Percentiles rank a stretch among this genome's conserved stretches.
Conservation (phyloP, 2,888 invertebrate genomes). For the Cenopis cana region DNA sequence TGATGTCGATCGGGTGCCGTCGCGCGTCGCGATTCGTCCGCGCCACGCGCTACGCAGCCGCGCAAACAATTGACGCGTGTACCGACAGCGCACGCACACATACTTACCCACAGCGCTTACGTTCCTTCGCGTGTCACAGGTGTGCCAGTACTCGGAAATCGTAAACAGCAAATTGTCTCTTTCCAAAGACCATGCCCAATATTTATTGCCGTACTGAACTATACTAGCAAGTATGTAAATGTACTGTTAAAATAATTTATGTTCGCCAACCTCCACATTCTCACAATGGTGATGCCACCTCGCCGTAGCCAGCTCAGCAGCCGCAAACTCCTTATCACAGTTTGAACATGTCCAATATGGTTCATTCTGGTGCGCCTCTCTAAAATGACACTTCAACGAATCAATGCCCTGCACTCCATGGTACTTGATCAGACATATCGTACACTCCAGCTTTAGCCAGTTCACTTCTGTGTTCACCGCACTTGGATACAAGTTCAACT, state of each 20-base stretch:
- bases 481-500: neutral
- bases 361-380: conserved; percentile 5
- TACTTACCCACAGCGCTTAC: too few species aligned
- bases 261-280: neutral
- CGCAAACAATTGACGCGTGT: too few species aligned
- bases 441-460: conserved; percentile 14
- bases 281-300: conserved; percentile 2
- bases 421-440: neutral
- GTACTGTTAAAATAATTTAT: neutral
- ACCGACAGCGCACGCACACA: too few species aligned
- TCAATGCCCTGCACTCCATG: neutral
- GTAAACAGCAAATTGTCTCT: too few species aligned
- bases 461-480: neutral
- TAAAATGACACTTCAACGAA: neutral
- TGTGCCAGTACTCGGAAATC: too few species aligned
- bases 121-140: too few species aligned
- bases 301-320: neutral
- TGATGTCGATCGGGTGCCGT: too few species aligned
- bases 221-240: too few species aligned
- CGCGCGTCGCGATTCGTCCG: too few species aligned
- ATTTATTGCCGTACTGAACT: too few species aligned
- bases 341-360: conserved; percentile 1
- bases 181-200: too few species aligned
- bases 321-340: conserved; percentile 1
- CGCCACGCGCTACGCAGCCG: too few species aligned